These are phyloP conservation scores for Thomomys bottae DNA, from an alignment of 2,113 vertebrate species.

Conservation along the genomic window DNA sequence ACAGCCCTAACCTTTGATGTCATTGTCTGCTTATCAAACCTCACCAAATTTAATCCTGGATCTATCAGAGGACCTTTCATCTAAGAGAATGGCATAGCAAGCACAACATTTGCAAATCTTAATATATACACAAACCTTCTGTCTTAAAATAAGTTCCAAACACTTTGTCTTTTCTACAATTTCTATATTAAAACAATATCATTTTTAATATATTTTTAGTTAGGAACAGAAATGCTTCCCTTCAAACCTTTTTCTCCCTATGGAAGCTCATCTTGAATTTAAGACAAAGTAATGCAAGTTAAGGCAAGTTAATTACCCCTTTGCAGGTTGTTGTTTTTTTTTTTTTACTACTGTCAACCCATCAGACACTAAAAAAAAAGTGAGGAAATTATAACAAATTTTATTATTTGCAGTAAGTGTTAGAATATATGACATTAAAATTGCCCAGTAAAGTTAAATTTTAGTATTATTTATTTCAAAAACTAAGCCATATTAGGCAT, in stretches of 20 bases:
- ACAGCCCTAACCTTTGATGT: background rate
- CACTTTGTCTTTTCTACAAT: constrained; percentile 21
- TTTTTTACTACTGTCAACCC: constrained; percentile 22
- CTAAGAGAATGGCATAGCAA: constrained; percentile 8
- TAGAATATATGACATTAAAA: constrained; percentile 16
- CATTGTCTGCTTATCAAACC: constrained; percentile 23
- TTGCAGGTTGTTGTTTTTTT: constrained; percentile 27
- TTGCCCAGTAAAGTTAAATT: constrained; percentile 1
- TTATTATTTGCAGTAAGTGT: constrained; percentile 36
- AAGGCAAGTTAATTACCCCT: background rate
- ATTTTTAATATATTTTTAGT: background rate
- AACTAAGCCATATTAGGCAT: background rate
- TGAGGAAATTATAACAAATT: constrained; percentile 43
- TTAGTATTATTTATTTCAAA: constrained; percentile 32
- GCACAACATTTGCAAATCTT: constrained; percentile 4
- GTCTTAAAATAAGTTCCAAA: constrained; percentile 44
- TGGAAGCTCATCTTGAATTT: constrained; percentile 42
- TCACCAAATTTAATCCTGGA: constrained; percentile 46
- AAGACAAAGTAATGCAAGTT: constrained; percentile 46
- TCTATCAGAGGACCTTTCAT: background rate
- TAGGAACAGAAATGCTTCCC: background rate
- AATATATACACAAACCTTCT: constrained; percentile 50
- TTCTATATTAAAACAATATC: constrained; percentile 12
- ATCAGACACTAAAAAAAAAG: constrained; percentile 15
- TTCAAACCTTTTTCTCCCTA: background rate